Conservation (phyloP, 2,797 vertebrate genomes). For the Silurus aristotelis region DNA sequence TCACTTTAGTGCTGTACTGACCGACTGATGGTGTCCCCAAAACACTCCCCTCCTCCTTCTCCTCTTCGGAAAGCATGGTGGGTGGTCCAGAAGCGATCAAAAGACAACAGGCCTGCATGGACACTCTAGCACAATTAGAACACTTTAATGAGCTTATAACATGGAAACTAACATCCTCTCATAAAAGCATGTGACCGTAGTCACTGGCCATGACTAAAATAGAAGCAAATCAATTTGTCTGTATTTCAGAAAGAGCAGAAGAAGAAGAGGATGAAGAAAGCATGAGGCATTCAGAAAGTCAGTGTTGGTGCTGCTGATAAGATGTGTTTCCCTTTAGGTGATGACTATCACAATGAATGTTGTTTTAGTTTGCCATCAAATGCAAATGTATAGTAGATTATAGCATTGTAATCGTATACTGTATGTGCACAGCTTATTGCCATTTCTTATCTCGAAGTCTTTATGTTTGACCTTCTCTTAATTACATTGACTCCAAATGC, state of each 20-base stretch:
- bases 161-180: conserved; percentile 15
- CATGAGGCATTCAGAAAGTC: neutral
- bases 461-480: neutral
- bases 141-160: conserved; percentile 26
- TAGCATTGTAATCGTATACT: neutral
- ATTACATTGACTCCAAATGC: neutral
- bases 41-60: neutral
- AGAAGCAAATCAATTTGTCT: neutral
- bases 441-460: neutral
- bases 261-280: neutral
- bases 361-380: neutral
- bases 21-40: conserved; percentile 56
- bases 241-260: neutral
- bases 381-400: neutral
- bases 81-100: conserved; percentile 51
- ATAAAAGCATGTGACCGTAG: neutral
- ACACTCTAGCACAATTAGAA: conserved; percentile 27
- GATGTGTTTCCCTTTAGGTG: neutral
- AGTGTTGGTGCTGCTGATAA: neutral
- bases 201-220: neutral
- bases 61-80: conserved; percentile 41
- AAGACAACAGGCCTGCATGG: conserved; percentile 18
- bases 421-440: neutral
- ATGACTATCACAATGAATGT: neutral
- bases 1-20: conserved; percentile 50